Conservation (phyloP, 2,797 vertebrate genomes). For the Erithacus rubecula region DNA sequence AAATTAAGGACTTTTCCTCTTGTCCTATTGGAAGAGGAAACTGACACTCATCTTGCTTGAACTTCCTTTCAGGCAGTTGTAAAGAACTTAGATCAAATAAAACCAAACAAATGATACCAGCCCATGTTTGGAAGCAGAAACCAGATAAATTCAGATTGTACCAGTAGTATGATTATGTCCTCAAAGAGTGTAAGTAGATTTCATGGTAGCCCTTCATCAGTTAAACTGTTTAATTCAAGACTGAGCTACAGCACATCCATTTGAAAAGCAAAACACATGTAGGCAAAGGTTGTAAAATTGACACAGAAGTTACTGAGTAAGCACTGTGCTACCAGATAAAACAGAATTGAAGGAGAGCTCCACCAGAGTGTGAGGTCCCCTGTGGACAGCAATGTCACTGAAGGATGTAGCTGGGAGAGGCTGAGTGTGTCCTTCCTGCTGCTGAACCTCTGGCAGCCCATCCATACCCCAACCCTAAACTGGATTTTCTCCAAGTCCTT, state of each 20-base stretch:
- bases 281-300: neutral
- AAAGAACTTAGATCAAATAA: neutral
- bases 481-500: neutral
- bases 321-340: fast-evolving
- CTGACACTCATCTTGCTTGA: neutral
- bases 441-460: neutral
- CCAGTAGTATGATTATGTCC: neutral
- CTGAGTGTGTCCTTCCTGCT: neutral
- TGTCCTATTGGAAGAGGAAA: neutral
- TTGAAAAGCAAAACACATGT: neutral
- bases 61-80: neutral
- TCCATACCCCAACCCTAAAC: neutral
- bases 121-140: neutral
- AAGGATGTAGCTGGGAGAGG: neutral
- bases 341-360: neutral
- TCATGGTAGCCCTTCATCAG: neutral
- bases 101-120: neutral
- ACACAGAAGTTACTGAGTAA: neutral
- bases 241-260: neutral
- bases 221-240: neutral
- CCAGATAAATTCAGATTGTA: neutral
- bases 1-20: neutral
- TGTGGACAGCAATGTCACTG: neutral
- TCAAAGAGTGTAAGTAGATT: neutral
- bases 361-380: neutral